phyloP scores from a whole-genome alignment of 2,113 vertebrate species.

The Lepisosteus osseus region DNA sequence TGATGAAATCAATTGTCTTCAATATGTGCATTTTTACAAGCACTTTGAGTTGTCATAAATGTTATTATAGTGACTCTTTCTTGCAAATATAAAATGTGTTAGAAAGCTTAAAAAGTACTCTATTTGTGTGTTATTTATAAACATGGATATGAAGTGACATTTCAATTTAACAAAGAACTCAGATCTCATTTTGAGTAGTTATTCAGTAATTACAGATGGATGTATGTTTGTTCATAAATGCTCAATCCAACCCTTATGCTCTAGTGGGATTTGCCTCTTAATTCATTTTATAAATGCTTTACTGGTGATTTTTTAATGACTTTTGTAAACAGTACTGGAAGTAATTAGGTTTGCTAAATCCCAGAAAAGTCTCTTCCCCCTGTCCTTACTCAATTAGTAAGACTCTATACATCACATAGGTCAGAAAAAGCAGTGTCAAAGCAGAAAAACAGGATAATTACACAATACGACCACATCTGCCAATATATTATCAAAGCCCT shows the following conservation, averaged over 20 bases:
- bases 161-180: neutral
- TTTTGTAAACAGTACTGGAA: conserved; percentile 8
- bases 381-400: neutral
- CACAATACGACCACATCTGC: too few species aligned
- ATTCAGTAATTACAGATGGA: conserved; percentile 5
- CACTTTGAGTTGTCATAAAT: too few species aligned
- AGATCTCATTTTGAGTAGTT: conserved; percentile 1
- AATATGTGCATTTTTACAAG: too few species aligned
- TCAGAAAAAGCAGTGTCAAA: neutral
- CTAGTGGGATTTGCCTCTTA: conserved; percentile 11
- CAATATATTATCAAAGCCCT: too few species aligned
- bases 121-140: too few species aligned
- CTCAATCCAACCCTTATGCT: conserved; percentile 5
- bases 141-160: neutral
- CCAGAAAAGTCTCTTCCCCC: neutral
- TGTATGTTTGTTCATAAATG: conserved; percentile 12
- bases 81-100: too few species aligned
- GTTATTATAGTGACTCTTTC: too few species aligned
- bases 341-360: conserved; percentile 12
- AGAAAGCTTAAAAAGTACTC: too few species aligned
- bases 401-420: neutral
- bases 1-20: too few species aligned
- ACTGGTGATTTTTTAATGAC: conserved; percentile 10
- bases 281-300: conserved; percentile 15
- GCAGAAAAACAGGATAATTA: neutral